A percentile compares a stretch with the other conserved stretches of the same genome.
These are phyloP conservation scores for Falco punctatus DNA, from an alignment of 2,113 vertebrate species.

Conservation along the genomic window DNA sequence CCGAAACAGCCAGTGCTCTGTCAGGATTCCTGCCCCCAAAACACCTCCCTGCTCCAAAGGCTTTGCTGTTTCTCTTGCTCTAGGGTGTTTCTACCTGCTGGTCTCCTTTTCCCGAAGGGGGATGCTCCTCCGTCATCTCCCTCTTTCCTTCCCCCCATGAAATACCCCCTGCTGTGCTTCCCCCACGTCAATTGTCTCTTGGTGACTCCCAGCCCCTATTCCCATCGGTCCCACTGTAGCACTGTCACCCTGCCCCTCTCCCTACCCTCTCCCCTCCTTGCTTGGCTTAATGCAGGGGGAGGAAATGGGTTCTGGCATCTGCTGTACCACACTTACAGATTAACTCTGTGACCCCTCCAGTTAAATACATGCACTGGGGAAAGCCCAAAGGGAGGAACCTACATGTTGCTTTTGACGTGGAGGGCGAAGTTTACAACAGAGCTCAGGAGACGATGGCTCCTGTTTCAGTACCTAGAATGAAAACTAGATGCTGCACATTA, in stretches of 20 bases:
- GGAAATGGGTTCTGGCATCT: not conserved
- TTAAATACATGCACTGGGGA: not conserved
- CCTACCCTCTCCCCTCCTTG: not conserved
- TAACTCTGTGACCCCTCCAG: not conserved
- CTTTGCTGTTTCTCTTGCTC: not conserved
- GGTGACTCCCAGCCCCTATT: not conserved
- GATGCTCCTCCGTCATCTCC: not conserved
- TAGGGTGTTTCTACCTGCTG: not conserved
- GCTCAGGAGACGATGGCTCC: not conserved
- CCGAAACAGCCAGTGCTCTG: not conserved
- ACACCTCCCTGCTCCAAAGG: not conserved
- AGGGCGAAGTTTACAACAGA: not conserved
- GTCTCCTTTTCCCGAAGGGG: not conserved
- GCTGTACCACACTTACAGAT: not conserved
- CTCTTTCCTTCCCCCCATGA: not conserved
- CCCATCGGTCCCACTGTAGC: not conserved
- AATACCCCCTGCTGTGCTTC: not conserved
- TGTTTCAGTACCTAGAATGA: not conserved
- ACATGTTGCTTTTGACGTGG: not conserved
- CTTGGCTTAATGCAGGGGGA: not conserved
- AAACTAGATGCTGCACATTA: not conserved
- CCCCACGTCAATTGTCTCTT: fast-evolving
- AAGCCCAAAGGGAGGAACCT: not conserved
- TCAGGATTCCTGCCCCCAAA: not conserved
- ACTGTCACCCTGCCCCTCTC: not conserved